These are phyloP conservation scores for Suncus etruscus DNA, from an alignment of 2,113 vertebrate species.

Conservation along the genomic window DNA sequence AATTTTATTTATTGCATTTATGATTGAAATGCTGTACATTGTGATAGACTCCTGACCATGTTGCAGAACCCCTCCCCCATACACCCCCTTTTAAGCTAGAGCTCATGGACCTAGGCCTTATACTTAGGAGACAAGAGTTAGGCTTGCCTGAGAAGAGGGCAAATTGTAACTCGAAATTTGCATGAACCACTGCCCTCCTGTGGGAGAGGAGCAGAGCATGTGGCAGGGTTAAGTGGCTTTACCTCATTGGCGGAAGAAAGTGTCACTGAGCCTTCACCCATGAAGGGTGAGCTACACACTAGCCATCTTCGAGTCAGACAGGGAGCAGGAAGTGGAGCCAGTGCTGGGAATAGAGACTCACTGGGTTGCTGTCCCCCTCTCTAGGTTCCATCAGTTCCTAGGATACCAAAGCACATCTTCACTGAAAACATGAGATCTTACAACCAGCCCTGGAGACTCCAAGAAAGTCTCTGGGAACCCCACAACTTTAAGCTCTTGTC, in stretches of 20 bases:
- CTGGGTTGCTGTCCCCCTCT: neutral
- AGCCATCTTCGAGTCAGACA: neutral
- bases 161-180: neutral
- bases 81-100: neutral
- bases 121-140: neutral
- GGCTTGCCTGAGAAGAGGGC: neutral
- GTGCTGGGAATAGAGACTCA: neutral
- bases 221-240: too few relatives aligned
- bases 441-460: neutral
- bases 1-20: neutral
- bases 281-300: neutral
- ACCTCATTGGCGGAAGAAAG: neutral
- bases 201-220: neutral
- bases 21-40: neutral
- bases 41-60: too few relatives aligned
- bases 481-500: accelerated
- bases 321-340: neutral
- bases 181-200: neutral
- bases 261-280: too few relatives aligned
- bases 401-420: neutral
- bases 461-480: neutral
- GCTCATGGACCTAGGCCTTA: neutral
- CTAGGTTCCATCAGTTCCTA: neutral
- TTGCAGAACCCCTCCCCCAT: neutral
- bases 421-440: neutral